phyloP scores from a whole-genome alignment of 2,797 vertebrate genomes.

The Odontamblyopus lacepedii region DNA sequence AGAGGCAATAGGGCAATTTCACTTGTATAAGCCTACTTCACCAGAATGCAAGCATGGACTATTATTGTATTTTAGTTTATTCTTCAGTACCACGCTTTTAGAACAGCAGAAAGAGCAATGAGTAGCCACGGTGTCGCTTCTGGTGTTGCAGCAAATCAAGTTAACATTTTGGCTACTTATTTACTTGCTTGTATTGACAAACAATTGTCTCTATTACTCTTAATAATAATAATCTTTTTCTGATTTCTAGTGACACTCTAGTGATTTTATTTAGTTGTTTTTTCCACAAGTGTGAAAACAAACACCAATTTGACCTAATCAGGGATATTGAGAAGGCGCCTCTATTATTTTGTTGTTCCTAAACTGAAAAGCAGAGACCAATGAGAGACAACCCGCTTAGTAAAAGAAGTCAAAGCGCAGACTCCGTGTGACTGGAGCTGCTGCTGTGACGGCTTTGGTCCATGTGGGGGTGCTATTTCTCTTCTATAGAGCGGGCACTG shows the following conservation, averaged over 20 bases:
- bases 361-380: neutral
- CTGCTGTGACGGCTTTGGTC: conserved; percentile 37
- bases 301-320: neutral
- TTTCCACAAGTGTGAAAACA: neutral
- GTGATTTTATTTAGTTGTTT: neutral
- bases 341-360: neutral
- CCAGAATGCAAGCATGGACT: too few relatives aligned
- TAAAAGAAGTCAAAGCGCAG: neutral
- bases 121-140: too few relatives aligned
- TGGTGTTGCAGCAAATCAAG: too few relatives aligned
- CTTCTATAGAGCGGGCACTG: conserved; percentile 53
- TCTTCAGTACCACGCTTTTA: too few relatives aligned
- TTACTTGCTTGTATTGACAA: neutral
- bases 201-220: neutral
- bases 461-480: conserved; percentile 70
- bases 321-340: neutral
- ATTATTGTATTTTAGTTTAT: too few relatives aligned
- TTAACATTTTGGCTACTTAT: neutral
- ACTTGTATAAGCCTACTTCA: neutral
- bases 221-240: neutral
- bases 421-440: neutral
- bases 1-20: conserved; percentile 14
- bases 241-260: neutral
- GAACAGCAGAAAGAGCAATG: too few relatives aligned
- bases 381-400: neutral